phyloP scores from a whole-genome alignment of 2,888 invertebrate genomes.

The Drosophila mercatorum region DNA sequence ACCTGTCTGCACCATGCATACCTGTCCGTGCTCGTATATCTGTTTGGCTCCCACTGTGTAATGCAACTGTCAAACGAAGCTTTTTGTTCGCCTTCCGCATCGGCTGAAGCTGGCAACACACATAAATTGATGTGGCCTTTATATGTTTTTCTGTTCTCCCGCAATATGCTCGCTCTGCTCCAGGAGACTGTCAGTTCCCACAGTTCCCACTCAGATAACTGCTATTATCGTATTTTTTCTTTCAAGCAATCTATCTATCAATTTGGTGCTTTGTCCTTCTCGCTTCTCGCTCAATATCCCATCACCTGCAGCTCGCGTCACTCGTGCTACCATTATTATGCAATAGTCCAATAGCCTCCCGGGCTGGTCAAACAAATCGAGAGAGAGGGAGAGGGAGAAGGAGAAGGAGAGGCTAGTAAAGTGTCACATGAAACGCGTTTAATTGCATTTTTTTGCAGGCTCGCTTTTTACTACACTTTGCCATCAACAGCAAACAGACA shows the following conservation, averaged over 20 bases:
- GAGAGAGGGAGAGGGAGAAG: constrained; percentile 14
- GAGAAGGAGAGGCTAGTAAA: constrained; percentile 38
- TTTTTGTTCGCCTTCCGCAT: constrained; percentile 5
- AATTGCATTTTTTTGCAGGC: constrained; percentile 66
- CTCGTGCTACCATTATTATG: constrained; percentile 33
- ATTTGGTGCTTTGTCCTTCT: constrained; percentile 6
- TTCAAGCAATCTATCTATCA: constrained; percentile 51
- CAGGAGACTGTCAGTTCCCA: not conserved
- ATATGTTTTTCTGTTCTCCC: constrained; percentile 10
- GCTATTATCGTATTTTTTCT: constrained; percentile 51
- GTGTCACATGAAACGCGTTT: constrained; percentile 75
- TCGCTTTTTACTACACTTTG: constrained; percentile 34
- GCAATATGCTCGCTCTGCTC: constrained; percentile 6
- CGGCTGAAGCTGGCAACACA: constrained; percentile 6
- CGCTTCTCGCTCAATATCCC: constrained; percentile 22
- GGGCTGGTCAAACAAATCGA: constrained; percentile 28
- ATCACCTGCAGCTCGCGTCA: constrained; percentile 37
- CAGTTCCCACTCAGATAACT: constrained; percentile 38
- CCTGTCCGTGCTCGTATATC: not conserved
- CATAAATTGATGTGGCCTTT: constrained; percentile 17
- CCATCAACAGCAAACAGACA: constrained; percentile 44
- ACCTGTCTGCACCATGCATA: not conserved
- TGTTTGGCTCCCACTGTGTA: not conserved
- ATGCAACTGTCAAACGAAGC: constrained; percentile 1
- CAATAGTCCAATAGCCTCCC: constrained; percentile 16